Percentiles rank a stretch among this genome's conserved stretches.
These are phyloP conservation scores for Amphipoea lucens DNA, from an alignment of 2,888 invertebrate genomes.

Conservation along the genomic window DNA sequence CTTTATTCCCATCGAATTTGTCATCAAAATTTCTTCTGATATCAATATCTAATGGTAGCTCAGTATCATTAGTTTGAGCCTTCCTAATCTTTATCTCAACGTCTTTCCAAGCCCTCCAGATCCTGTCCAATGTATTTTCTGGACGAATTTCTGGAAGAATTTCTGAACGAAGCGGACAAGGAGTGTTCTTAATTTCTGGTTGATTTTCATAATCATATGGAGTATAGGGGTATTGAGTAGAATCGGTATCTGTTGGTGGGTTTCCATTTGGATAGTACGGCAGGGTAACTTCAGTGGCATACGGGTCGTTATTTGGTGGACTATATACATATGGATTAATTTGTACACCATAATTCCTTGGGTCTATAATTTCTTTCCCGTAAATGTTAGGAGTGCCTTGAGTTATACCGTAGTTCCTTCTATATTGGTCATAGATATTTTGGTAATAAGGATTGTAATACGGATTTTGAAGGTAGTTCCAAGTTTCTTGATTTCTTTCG, in stretches of 20 bases:
- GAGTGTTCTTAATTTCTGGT: background rate
- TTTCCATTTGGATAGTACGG: conserved; percentile 29
- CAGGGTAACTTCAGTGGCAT: background rate
- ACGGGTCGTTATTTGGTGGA: background rate
- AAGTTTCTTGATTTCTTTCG: conserved; percentile 21
- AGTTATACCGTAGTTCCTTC: conserved; percentile 4
- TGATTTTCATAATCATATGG: background rate
- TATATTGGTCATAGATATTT: conserved; percentile 35
- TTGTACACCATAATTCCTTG: background rate
- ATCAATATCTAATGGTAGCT: conserved; percentile 24
- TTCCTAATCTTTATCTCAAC: conserved; percentile 34
- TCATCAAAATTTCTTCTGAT: conserved; percentile 19
- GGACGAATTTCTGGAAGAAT: conserved; percentile 10
- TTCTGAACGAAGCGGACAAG: background rate
- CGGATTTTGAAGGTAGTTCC: conserved; percentile 40
- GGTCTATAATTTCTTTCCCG: background rate
- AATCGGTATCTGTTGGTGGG: conserved; percentile 1
- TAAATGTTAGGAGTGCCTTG: conserved; percentile 9
- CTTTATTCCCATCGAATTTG: background rate
- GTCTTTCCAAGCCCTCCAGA: conserved; percentile 49
- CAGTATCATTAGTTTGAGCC: background rate
- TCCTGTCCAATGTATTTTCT: conserved; percentile 35
- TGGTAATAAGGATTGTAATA: conserved; percentile 24
- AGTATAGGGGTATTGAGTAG: background rate
- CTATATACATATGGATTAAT: conserved; percentile 9